phyloP scores from a whole-genome alignment of 2,797 vertebrate genomes.

The Glossophaga mutica region DNA sequence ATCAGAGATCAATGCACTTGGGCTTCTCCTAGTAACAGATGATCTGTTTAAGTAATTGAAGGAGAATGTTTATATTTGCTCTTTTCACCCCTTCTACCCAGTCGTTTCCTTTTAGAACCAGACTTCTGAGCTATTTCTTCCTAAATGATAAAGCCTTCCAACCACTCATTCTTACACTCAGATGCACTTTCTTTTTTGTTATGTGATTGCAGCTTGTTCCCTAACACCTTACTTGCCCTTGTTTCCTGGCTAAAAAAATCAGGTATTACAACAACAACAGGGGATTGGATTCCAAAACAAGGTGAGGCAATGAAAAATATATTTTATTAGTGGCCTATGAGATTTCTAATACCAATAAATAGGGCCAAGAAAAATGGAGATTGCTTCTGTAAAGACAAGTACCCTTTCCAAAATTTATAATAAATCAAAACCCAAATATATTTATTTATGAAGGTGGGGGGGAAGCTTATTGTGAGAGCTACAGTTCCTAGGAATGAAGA shows the following conservation, averaged over 20 bases:
- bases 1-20: not conserved
- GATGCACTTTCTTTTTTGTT: not conserved
- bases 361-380: not conserved
- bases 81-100: not conserved
- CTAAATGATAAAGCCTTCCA: not conserved
- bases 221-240: not conserved
- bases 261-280: not conserved
- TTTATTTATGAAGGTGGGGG: not conserved
- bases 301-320: not conserved
- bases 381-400: constrained; percentile 14
- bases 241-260: constrained; percentile 16
- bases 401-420: not conserved
- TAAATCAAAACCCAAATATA: not conserved
- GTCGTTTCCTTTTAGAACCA: not conserved
- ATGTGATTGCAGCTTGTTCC: not conserved
- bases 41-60: not conserved
- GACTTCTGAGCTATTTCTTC: not conserved
- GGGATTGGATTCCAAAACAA: constrained; percentile 35
- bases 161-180: not conserved
- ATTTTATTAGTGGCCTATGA: not conserved
- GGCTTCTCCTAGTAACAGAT: not conserved
- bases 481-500: constrained; percentile 30
- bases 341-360: not conserved
- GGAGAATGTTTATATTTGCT: not conserved
- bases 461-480: not conserved